Evolutionary conservation across 2,113 vertebrate genomes (phyloP).

Genomic region (Trematocara variabile): DNA sequence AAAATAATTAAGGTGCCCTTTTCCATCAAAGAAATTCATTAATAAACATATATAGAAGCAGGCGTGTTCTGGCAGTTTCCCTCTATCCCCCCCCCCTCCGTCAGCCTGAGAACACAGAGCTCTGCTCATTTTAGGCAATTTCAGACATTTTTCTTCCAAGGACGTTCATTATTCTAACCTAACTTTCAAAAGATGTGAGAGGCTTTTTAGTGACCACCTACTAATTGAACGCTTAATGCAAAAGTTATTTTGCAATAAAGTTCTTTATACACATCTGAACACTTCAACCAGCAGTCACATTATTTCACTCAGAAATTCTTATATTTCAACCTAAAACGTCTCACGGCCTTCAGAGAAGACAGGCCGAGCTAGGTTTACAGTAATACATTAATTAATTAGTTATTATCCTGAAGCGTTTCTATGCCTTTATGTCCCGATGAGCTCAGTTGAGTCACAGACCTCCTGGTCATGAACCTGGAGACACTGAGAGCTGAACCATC

Average conservation of each 20-base stretch:
- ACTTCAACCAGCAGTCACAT: not conserved
- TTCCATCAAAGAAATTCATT: constrained; percentile 58
- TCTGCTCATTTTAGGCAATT: constrained; percentile 23
- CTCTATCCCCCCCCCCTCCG: too few species aligned
- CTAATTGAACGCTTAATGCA: not conserved
- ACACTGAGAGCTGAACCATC: not conserved
- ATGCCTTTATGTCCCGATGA: not conserved
- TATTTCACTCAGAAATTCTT: not conserved
- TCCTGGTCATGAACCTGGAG: not conserved
- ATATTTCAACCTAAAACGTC: not conserved
- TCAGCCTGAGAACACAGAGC: not conserved
- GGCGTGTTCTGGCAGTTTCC: not conserved
- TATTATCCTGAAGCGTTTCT: not conserved
- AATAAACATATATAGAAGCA: constrained; percentile 24
- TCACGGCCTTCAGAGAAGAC: not conserved
- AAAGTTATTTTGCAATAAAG: not conserved
- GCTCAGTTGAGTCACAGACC: not conserved
- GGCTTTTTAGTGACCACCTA: not conserved
- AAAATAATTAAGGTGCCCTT: constrained; percentile 59
- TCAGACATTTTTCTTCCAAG: constrained; percentile 8
- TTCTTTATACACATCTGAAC: not conserved
- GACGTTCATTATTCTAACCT: not conserved
- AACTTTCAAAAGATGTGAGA: not conserved
- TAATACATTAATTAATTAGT: not conserved
- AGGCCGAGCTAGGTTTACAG: not conserved